Base-by-base conservation (phyloP, 2,113 vertebrate genomes). In the Upupa epops region DNA sequence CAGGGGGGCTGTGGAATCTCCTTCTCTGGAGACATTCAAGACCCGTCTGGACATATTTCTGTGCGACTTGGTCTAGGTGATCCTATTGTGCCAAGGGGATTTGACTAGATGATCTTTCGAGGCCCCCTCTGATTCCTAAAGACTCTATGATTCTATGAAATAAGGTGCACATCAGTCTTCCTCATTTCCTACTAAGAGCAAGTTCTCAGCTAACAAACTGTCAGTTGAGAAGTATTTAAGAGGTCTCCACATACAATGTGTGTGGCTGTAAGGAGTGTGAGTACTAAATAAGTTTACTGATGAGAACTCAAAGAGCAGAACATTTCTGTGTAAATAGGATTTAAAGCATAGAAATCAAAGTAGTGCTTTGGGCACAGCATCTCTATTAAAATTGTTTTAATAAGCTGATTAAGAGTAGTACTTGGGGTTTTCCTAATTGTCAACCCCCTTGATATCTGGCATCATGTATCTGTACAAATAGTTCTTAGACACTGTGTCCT, bases 331-430 rank as follows among this genome's bases (percentile, higher is more conserved):
- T 84, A 86, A 93, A 48, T 4, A 56, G 51, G n/a, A 40, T 66
- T 88, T 92, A 86, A 93, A 92, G 64, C 36, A 42, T 10, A 42
- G 13, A 52, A 59, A 61, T 28, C 20, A 24, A 56, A 84, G 61
- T 46, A 78, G 6, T 60, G 59, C 72, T 95, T 37, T 32, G 61
- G 42, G 65, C 56, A 65, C 7, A 86, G 34, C 21, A 22, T 91
- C 93, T 89, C 45, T 89, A 31, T 87, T 87, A 56, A 59, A 76
- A 63, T 72, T 66, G 61, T 92, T 95, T 95, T 58, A 71, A 60
- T 94, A 78, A 92, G 49, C 63, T 90, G 72, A 83, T 92, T 74
- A 90, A 88, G 81, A 88, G 84, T 74, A 79, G 36, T 90, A 73
- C 66, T 95, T 92, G 76, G 86, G 74, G 52, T 58, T 87, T 96